Percentiles rank a stretch among this genome's conserved stretches.
Evolutionary conservation across 2,113 vertebrate species (phyloP).

Genomic region (Pygoscelis antarcticus): DNA sequence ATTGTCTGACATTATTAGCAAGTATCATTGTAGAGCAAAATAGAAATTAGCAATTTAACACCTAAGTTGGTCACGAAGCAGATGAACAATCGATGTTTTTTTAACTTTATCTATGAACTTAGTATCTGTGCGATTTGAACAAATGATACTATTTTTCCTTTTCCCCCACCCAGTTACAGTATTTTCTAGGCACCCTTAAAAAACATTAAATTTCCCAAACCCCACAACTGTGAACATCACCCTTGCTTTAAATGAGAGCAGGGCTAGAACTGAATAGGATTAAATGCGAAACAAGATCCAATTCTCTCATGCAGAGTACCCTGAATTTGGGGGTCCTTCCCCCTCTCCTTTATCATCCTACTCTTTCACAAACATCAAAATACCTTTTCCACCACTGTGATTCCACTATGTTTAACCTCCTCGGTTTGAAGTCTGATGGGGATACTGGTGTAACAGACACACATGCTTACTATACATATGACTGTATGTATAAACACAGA

Average conservation of each 20-base stretch:
- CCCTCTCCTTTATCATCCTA: background rate
- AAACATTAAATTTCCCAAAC: background rate
- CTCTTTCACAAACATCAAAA: background rate
- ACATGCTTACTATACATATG: background rate
- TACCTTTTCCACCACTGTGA: background rate
- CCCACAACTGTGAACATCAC: background rate
- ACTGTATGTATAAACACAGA: background rate
- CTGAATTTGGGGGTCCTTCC: background rate
- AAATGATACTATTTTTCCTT: background rate
- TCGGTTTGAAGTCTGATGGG: background rate
- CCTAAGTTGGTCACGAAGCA: background rate
- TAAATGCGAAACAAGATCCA: background rate
- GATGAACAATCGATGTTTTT: background rate
- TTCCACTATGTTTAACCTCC: background rate
- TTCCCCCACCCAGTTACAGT: background rate
- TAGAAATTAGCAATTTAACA: conserved; percentile 1
- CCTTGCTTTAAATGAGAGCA: background rate
- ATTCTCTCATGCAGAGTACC: background rate
- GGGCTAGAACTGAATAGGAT: background rate
- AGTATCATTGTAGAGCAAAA: background rate
- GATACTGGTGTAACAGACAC: background rate
- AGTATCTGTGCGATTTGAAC: background rate
- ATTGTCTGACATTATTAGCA: background rate
- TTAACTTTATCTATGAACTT: background rate
- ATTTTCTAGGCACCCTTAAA: background rate